Evolutionary conservation across 1,140 invertebrate genomes (phyloP), one percentile per base, ranked within the genome.

Genomic region (Eupeodes corollae): DNA sequence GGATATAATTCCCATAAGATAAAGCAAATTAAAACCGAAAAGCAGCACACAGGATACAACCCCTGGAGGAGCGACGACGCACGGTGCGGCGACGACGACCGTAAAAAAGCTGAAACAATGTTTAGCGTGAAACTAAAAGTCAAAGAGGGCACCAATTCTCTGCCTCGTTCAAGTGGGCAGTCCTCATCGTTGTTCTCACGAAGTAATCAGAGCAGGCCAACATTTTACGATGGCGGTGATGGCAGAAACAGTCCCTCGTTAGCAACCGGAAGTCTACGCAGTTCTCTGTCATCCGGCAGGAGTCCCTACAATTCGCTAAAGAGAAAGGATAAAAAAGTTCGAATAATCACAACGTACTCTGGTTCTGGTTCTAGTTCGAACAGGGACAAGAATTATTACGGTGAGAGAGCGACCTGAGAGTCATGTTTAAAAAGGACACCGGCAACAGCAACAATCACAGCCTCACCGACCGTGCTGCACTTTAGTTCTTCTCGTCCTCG

Each of bases 41-140:
- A 48, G 5, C 6, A 32, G 15, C 37, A 40, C 12, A 35, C 34
- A 47, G 44, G n/a, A n/a, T n/a, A n/a, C n/a, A n/a, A n/a, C n/a
- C n/a, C n/a, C n/a, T n/a, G n/a, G n/a, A n/a, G n/a, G n/a, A n/a
- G n/a, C n/a, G n/a, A n/a, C n/a, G n/a, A n/a, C n/a, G n/a, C n/a
- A n/a, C n/a, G n/a, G n/a, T n/a, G n/a, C n/a, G n/a, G n/a, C n/a
- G n/a, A n/a, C n/a, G n/a, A n/a, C n/a, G n/a, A n/a, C n/a, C n/a
- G n/a, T n/a, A n/a, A n/a, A n/a, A 12, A 44, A 37, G 44, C 42
- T 33, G 37, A 40, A 59, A 51, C 50, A 46, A 69, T 68, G 67
- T 69, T 68, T 46, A 69, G 59, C 59, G 57, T 68, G 39, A 64
- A 68, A 59, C 58, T 69, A 35, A 67, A 69, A 68, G 63, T 69